Percentiles rank a stretch among this genome's conserved stretches.
These are phyloP conservation scores for Manduca sexta DNA, from an alignment of 1,140 invertebrate genomes.

Conservation along the genomic window DNA sequence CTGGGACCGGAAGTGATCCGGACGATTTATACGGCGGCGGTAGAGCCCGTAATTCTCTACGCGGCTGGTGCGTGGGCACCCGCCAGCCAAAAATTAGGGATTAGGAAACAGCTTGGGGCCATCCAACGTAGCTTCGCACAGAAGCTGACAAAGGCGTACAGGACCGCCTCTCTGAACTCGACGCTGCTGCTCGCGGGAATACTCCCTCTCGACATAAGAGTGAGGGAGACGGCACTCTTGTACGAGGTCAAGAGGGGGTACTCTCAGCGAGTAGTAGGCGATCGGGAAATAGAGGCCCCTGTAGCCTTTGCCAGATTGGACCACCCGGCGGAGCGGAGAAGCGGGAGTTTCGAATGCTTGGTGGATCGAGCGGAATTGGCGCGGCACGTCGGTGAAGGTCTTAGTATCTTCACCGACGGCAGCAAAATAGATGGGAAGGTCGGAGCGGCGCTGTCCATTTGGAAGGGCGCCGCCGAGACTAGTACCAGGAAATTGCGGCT, in stretches of 20 bases:
- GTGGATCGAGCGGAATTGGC: slow-evolving; percentile 2
- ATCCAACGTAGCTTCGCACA: neutral
- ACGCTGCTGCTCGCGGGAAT: neutral
- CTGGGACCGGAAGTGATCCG: slow-evolving; percentile 3
- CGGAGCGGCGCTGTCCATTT: slow-evolving; percentile 20
- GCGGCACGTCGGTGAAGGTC: neutral
- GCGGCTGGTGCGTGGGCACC: neutral
- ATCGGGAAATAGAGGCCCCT: slow-evolving; percentile 8
- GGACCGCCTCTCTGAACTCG: neutral
- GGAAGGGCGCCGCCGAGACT: slow-evolving; percentile 10
- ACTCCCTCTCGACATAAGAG: slow-evolving; percentile 14
- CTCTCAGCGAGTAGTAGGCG: slow-evolving; percentile 3
- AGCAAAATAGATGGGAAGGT: slow-evolving; percentile 22
- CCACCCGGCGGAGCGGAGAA: slow-evolving; percentile 8
- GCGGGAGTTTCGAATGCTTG: slow-evolving; percentile 4
- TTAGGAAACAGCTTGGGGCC: neutral
- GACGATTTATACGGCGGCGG: neutral
- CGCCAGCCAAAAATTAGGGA: neutral
- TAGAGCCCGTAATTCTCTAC: neutral
- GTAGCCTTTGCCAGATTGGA: neutral
- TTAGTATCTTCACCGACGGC: slow-evolving; percentile 20
- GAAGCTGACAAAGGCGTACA: neutral
- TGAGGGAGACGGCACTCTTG: slow-evolving; percentile 6
- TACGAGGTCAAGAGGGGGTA: slow-evolving; percentile 9
- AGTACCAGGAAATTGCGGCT: slow-evolving; percentile 9